Evolutionary conservation across 2,797 vertebrate genomes (phyloP), one percentile per base, ranked within the genome.

Genomic region (Emys orbicularis): DNA sequence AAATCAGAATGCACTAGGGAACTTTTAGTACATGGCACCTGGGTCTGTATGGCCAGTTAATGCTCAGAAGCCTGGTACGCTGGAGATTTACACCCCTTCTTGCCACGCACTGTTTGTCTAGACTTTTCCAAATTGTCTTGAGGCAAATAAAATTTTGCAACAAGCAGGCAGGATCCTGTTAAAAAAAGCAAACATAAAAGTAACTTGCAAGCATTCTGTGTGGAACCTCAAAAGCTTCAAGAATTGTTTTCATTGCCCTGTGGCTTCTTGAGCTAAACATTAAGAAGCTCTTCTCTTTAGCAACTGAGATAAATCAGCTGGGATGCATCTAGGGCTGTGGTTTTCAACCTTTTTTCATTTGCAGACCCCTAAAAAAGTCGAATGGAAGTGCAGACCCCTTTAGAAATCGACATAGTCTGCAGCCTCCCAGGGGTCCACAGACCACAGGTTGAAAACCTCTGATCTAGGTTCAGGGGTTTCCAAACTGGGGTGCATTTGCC

Each of bases 211-310:
- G 27, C 4, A 12, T 59, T 85, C 50, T 18, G 31, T 5, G 4
- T 19, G 57, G 81, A 25, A 29, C 27, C 34, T 61, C 0, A 0
- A 1, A 79, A 6, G 50, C 21, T 53, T 50, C 44, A 0, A 2
- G 13, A 2, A 50, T 3, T 65, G 57, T 83, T 65, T 65, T 65
- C 16, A 4, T 65, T n/a, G 61, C 34, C 16, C 61, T 87, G 88
- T 29, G 27, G 3, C n/a, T 44, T 74, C 68, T 87, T 81, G 52
- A 90, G 8, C n/a, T 84, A 34, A 0, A 2, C 5, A 3, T 47
- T 50, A 81, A 41, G 27, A 65, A 56, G 21, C 83, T 87, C 15
- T 41, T 88, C 57, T 65, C 5, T 59, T 76, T 91, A 77, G 47
- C 44, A 89, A 0, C 2, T 13, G 34, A 44, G 76, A 37, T 21